A percentile compares a stretch with the other conserved stretches of the same genome.
phyloP scores from a whole-genome alignment of 2,113 vertebrate species.

The Smithornis capensis region DNA sequence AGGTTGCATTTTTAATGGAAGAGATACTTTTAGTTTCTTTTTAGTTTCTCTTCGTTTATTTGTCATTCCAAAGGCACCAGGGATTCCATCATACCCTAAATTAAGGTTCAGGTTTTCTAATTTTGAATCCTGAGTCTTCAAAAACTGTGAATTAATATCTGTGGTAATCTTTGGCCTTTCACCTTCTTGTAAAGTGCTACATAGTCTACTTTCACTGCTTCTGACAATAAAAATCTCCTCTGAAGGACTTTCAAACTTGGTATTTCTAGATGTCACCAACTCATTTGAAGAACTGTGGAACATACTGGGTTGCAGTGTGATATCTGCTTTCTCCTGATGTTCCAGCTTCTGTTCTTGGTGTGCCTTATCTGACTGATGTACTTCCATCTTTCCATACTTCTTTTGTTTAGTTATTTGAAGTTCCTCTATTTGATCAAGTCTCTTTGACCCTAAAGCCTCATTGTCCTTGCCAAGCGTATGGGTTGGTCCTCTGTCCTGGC shows the following conservation, averaged over 20 bases:
- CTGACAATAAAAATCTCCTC: not conserved
- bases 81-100: not conserved
- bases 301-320: not conserved
- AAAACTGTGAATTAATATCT: not conserved
- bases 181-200: conserved; percentile 22
- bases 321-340: not conserved
- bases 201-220: not conserved
- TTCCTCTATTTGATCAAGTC: not conserved
- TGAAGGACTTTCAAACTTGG: not conserved
- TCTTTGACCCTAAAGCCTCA: not conserved
- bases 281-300: not conserved
- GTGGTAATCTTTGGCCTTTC: conserved; percentile 49
- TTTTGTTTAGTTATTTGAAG: not conserved
- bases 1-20: conserved; percentile 67
- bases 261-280: not conserved
- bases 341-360: not conserved
- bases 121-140: conserved; percentile 35
- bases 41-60: not conserved
- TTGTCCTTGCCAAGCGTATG: not conserved
- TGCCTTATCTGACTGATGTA: not conserved
- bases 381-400: not conserved
- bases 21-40: not conserved
- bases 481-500: not conserved
- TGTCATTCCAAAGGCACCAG: conserved; percentile 54
- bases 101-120: conserved; percentile 1